Percentiles rank a stretch among this genome's conserved stretches.
Conservation (phyloP, 2,113 vertebrate genomes). For the Ranitomeya variabilis region DNA sequence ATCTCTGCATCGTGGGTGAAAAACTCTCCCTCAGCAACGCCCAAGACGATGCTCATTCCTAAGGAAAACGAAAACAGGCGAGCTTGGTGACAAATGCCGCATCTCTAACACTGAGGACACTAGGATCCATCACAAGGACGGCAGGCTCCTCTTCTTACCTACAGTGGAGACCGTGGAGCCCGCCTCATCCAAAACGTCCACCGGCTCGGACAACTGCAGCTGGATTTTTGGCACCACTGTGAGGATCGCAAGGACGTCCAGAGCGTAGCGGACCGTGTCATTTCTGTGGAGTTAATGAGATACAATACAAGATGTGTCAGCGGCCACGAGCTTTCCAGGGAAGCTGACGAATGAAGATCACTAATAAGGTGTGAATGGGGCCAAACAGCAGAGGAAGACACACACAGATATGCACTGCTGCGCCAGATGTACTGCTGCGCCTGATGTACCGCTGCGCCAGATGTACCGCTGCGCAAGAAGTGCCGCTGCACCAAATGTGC, state of each 20-base stretch:
- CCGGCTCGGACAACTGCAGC: slow-evolving; percentile 88
- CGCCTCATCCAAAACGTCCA: slow-evolving; percentile 91
- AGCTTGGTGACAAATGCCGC: background rate
- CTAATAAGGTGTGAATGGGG: background rate
- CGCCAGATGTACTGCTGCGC: background rate
- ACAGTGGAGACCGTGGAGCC: slow-evolving; percentile 92
- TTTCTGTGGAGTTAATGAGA: slow-evolving; percentile 74
- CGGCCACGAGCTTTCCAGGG: too few species aligned
- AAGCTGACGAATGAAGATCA: background rate
- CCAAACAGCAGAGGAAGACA: background rate
- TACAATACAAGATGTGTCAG: background rate
- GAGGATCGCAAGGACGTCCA: slow-evolving; percentile 95
- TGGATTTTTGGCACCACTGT: slow-evolving; percentile 98
- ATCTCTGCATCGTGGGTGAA: slow-evolving; percentile 98
- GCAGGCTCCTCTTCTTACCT: slow-evolving; percentile 75
- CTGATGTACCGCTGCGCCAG: too few species aligned
- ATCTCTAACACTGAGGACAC: background rate
- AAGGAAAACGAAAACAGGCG: slow-evolving; percentile 19
- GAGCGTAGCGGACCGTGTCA: slow-evolving; percentile 94
- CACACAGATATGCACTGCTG: background rate
- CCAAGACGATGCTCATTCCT: slow-evolving; percentile 98
- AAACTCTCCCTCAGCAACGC: slow-evolving; percentile 95
- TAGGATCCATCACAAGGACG: background rate
- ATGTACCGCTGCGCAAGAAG: too few species aligned
- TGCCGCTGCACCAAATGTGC: too few species aligned